phyloP scores from a whole-genome alignment of 2,797 vertebrate genomes.

The Tragopan temminckii region DNA sequence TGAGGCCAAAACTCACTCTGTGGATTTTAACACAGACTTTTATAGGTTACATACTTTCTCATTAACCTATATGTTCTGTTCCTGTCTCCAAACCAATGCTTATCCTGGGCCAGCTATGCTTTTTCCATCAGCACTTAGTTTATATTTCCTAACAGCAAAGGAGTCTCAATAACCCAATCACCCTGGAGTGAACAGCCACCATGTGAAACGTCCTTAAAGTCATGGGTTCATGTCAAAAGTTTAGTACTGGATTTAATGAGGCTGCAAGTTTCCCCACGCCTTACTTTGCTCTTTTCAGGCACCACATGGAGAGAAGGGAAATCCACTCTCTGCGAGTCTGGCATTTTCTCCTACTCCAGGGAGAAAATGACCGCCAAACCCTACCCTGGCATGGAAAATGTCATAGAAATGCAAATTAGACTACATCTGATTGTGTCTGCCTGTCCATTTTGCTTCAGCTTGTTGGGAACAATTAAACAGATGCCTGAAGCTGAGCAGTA shows the following conservation, averaged over 20 bases:
- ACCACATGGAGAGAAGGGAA: neutral
- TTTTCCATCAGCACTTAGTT: neutral
- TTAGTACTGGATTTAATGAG: neutral
- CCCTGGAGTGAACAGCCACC: neutral
- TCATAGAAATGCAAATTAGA: conserved; percentile 34
- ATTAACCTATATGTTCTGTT: accelerated
- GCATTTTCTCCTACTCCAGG: neutral
- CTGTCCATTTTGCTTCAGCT: conserved; percentile 49
- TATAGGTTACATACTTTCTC: neutral
- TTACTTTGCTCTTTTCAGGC: neutral
- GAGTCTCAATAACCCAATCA: neutral
- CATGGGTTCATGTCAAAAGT: neutral
- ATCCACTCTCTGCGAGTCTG: neutral
- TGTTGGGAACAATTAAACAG: conserved; percentile 59
- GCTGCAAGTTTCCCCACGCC: neutral
- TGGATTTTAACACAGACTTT: neutral
- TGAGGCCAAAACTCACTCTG: neutral
- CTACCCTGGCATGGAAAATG: neutral
- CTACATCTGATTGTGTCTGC: conserved; percentile 10
- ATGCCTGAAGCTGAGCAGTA: conserved; percentile 46
- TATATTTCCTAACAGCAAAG: neutral
- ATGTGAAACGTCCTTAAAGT: neutral
- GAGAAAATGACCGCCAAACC: neutral
- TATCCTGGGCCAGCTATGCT: neutral
- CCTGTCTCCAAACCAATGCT: neutral